Evolutionary conservation across 2,113 vertebrate species (phyloP), one percentile per base, ranked within the genome.

Genomic region (Alexandromys fortis): DNA sequence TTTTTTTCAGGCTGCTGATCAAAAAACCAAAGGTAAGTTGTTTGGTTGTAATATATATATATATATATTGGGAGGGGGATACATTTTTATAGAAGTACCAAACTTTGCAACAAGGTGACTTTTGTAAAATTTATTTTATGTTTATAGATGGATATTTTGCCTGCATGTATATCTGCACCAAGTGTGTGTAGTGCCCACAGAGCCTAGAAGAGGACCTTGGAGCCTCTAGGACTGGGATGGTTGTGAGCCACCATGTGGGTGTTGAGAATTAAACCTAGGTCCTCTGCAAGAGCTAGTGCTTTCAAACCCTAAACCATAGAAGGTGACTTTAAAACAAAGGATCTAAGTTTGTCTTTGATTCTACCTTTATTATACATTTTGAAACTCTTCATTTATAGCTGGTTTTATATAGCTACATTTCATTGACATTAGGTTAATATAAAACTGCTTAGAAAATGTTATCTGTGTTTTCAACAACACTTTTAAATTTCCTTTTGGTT

Each of bases 21-120:
- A 99, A 99, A 99, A 99, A 99, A 99, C 99, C 99, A 99, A 99
- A 99, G 99, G 99, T 99, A 98, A 99, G 98, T 97, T 81, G 19
- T 38, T 85, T 85, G 1, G 42, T 28, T 79, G 16, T 68, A 13
- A 67, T 47, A 12, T 52, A 70, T 85, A 91, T 89, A 42, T 42
- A 42, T 42, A 49, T 92, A 26, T 96, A 73, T 68, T 28, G 21
- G 33, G 19, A 86, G 42, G 77, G 68, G 65, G 17, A 17, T 83
- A 58, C n/a, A n/a, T n/a, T 97, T 94, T 94, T 78, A 86, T 90
- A 61, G 47, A 17, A 49, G 5, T 13, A 70, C 4, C 52, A 65
- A 61, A 55, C 58, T 61, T 93, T 86, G 45, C 58, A 76, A 45
- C 85, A 38, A 63, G 26, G 58, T 65, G 58, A 65, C 81, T 45